Conservation (phyloP, 2,797 vertebrate species). For the Okamejei kenojei region DNA sequence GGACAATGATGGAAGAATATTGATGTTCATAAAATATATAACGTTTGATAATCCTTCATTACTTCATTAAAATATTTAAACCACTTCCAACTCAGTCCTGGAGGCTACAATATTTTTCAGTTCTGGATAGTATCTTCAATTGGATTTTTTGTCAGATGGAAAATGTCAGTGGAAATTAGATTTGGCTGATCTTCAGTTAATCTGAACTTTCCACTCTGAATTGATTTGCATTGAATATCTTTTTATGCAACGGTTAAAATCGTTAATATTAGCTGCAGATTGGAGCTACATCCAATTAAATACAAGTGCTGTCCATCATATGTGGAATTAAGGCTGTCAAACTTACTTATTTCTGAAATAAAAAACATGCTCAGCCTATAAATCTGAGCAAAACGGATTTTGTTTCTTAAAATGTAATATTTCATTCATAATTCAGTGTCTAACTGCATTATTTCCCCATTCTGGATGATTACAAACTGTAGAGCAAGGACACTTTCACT, state of each 20-base stretch:
- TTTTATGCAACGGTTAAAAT: background rate
- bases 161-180: background rate
- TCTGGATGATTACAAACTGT: background rate
- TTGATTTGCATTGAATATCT: slow-evolving; percentile 24
- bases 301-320: background rate
- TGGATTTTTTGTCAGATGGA: background rate
- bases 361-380: background rate
- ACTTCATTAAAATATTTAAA: background rate
- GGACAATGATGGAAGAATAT: background rate
- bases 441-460: background rate
- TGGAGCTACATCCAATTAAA: background rate
- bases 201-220: background rate
- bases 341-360: background rate
- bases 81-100: background rate
- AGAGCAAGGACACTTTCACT: background rate
- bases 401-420: slow-evolving; percentile 11
- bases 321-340: background rate
- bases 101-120: background rate
- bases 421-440: background rate
- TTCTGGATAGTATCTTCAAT: background rate
- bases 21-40: background rate
- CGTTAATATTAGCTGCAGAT: background rate
- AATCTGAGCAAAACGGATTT: background rate
- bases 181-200: background rate
- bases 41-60: background rate